Conservation (phyloP, 30 jellyfish, hydroid and myxozoan species). For the Cassiopea andromeda region DNA sequence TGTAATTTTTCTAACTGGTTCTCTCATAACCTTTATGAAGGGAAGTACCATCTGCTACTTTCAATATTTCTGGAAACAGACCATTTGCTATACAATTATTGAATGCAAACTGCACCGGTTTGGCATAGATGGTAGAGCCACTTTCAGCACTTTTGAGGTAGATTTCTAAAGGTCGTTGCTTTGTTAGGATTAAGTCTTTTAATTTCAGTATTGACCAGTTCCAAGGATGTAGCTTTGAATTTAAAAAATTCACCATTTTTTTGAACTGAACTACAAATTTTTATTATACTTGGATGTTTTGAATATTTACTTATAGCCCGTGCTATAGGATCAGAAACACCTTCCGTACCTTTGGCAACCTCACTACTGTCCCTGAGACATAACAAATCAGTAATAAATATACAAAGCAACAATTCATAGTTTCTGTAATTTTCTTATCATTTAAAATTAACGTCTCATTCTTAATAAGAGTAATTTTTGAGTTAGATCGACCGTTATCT, state of each 20-base stretch:
- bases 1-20: no score
- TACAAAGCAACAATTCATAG: constrained; percentile 2
- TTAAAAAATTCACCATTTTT: background rate
- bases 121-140: no score
- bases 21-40: no score
- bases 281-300: background rate
- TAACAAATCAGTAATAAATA: constrained; percentile 2
- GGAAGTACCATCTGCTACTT: no score
- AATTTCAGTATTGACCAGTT: no score
- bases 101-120: no score
- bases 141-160: no score
- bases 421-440: background rate
- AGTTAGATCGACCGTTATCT: constrained; percentile 18
- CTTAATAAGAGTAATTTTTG: background rate
- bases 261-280: background rate
- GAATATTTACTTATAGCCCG: background rate
- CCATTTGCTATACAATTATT: no score
- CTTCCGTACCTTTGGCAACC: constrained; percentile 3
- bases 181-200: background rate
- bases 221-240: no score
- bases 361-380: background rate
- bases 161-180: background rate
- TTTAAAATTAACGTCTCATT: background rate
- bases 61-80: no score
- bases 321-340: constrained; percentile 12